Conservation (phyloP, 2,888 invertebrate genomes). For the Dinocampus coccinellae region DNA sequence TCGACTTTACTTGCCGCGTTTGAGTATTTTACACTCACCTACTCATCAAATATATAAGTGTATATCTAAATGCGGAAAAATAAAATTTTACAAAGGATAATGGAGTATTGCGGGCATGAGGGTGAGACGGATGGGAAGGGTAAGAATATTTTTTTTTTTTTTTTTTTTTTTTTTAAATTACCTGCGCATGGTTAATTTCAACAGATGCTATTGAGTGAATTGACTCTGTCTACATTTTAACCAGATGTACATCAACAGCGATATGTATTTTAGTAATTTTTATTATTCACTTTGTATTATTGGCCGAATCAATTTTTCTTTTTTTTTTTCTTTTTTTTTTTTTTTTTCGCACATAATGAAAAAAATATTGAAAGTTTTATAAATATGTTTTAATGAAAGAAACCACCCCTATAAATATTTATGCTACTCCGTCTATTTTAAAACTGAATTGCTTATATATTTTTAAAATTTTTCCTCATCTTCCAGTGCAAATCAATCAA, state of each 20-base stretch:
- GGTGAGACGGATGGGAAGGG: not conserved
- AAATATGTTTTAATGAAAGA: constrained; percentile 53
- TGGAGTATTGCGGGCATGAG: not conserved
- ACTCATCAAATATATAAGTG: constrained; percentile 6
- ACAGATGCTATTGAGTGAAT: constrained; percentile 18
- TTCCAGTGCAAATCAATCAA: not conserved
- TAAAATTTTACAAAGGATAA: constrained; percentile 17
- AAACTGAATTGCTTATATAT: not conserved
- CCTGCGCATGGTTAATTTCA: constrained; percentile 35
- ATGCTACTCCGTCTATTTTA: constrained; percentile 42
- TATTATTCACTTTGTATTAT: too few species aligned
- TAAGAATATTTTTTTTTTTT: too few species aligned
- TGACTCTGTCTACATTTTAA: not conserved
- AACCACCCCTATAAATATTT: constrained; percentile 68
- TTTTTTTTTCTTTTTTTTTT: not conserved
- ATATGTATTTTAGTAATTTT: not conserved
- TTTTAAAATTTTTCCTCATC: not conserved
- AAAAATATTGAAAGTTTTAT: not conserved
- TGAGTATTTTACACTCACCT: constrained; percentile 18
- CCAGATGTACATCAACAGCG: not conserved
- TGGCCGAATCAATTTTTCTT: too few species aligned
- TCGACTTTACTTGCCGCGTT: too few species aligned
- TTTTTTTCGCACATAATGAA: not conserved
- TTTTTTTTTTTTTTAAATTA: constrained; percentile 24
- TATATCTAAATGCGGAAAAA: constrained; percentile 24